Conservation (phyloP, 92 coral and sea anemone species). For the Pocillopora grandis region DNA sequence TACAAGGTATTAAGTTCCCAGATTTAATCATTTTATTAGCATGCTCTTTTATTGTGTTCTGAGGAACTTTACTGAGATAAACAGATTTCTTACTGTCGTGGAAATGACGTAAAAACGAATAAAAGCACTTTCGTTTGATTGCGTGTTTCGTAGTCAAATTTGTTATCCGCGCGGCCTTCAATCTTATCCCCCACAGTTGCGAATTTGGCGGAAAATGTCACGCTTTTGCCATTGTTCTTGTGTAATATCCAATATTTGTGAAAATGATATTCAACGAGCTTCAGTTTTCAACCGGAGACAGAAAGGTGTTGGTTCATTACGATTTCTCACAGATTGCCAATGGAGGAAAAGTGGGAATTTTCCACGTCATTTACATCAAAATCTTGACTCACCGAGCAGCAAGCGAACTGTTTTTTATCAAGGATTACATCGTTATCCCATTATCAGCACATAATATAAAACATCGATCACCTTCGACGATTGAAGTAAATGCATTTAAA, state of each 20-base stretch:
- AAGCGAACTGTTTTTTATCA: slow-evolving; percentile 25
- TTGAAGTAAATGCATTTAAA: slow-evolving; percentile 40
- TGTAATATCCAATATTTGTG: slow-evolving; percentile 29
- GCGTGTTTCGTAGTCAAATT: slow-evolving; percentile 37
- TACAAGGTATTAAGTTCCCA: no score
- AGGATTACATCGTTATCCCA: slow-evolving; percentile 26
- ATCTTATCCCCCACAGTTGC: slow-evolving; percentile 27
- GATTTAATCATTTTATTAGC: background rate
- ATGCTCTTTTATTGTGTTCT: background rate
- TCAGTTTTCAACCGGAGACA: slow-evolving; percentile 21
- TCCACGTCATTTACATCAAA: background rate
- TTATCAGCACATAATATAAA: slow-evolving; percentile 21
- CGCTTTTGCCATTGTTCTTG: slow-evolving; percentile 11
- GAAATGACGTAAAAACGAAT: background rate
- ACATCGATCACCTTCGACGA: slow-evolving; percentile 17
- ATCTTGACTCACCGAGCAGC: no score
- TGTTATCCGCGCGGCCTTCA: slow-evolving; percentile 22
- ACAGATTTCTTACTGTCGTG: background rate
- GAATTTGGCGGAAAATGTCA: slow-evolving; percentile 52
- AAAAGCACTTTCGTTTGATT: background rate
- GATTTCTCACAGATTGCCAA: background rate
- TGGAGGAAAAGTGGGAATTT: background rate
- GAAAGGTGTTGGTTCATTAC: background rate
- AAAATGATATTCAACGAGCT: background rate
- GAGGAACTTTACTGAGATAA: background rate